These are phyloP conservation scores for Campoplex nolae DNA, from an alignment of 2,888 invertebrate genomes.

Conservation along the genomic window DNA sequence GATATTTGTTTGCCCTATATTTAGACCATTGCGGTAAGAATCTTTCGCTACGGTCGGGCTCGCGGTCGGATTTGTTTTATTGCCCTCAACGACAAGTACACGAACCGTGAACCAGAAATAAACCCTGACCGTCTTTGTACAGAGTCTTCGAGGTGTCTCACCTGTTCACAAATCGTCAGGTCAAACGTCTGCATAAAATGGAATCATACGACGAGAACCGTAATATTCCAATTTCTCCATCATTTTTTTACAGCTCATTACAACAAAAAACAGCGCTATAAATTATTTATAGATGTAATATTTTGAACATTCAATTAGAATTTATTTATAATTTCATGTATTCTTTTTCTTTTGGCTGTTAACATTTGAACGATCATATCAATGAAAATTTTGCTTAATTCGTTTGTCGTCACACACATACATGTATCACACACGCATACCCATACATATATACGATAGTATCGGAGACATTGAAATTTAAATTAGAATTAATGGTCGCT, in stretches of 20 bases:
- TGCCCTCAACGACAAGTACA: conserved; percentile 73
- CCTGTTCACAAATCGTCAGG: conserved; percentile 51
- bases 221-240: neutral
- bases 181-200: neutral
- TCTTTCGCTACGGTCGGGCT: conserved; percentile 74
- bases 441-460: too few species aligned
- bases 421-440: too few species aligned
- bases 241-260: neutral
- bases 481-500: too few species aligned
- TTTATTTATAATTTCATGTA: too few species aligned
- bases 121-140: conserved; percentile 41
- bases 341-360: too few species aligned
- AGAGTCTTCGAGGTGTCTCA: conserved; percentile 24
- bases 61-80: conserved; percentile 76
- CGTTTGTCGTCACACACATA: too few species aligned
- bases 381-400: too few species aligned
- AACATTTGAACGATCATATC: too few species aligned
- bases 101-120: conserved; percentile 66
- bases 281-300: neutral
- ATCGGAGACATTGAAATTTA: too few species aligned
- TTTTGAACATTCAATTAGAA: too few species aligned
- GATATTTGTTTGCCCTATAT: conserved; percentile 70
- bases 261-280: neutral
- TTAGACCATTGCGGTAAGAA: conserved; percentile 73
- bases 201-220: neutral